Conservation (phyloP, 2,888 invertebrate genomes). For the Drosophila mimetica region DNA sequence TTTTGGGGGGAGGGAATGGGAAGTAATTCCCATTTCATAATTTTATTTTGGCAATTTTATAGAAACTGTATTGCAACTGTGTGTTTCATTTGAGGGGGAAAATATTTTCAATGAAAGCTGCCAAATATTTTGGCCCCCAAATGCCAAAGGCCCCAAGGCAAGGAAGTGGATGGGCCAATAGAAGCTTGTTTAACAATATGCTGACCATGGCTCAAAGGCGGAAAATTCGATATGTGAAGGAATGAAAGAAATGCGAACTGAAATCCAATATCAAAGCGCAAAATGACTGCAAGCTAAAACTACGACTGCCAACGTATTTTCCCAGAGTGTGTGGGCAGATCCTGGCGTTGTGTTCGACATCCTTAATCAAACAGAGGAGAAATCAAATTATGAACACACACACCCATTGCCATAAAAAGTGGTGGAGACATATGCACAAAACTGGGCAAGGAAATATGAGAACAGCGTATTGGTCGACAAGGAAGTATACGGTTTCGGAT, state of each 20-base stretch:
- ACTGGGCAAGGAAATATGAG: slow-evolving; percentile 30
- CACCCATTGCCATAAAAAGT: slow-evolving; percentile 28
- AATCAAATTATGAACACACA: slow-evolving; percentile 63
- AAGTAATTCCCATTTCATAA: slow-evolving; percentile 14
- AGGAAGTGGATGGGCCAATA: slow-evolving; percentile 6
- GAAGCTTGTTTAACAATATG: slow-evolving; percentile 47
- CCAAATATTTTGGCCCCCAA: slow-evolving; percentile 20
- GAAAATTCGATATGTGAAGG: slow-evolving; percentile 28
- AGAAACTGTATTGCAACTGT: slow-evolving; percentile 1
- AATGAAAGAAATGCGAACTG: slow-evolving; percentile 40
- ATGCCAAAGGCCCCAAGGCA: slow-evolving; percentile 13
- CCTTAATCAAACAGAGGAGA: slow-evolving; percentile 61
- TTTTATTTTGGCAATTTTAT: slow-evolving; percentile 4
- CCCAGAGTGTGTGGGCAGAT: slow-evolving; percentile 19
- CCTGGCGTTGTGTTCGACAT: slow-evolving; percentile 37
- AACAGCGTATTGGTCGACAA: background rate
- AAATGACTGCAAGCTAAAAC: slow-evolving; percentile 57
- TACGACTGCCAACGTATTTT: slow-evolving; percentile 13
- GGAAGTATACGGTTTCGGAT: background rate
- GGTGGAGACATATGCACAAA: slow-evolving; percentile 46
- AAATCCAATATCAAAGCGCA: slow-evolving; percentile 52
- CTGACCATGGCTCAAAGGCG: slow-evolving; percentile 61
- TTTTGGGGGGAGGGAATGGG: too few relatives aligned
- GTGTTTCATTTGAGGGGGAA: slow-evolving; percentile 5
- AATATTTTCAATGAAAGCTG: slow-evolving; percentile 19